Percentiles rank a stretch among this genome's conserved stretches.
These are phyloP conservation scores for Orthosia cruda DNA, from an alignment of 2,888 invertebrate genomes.

Conservation along the genomic window DNA sequence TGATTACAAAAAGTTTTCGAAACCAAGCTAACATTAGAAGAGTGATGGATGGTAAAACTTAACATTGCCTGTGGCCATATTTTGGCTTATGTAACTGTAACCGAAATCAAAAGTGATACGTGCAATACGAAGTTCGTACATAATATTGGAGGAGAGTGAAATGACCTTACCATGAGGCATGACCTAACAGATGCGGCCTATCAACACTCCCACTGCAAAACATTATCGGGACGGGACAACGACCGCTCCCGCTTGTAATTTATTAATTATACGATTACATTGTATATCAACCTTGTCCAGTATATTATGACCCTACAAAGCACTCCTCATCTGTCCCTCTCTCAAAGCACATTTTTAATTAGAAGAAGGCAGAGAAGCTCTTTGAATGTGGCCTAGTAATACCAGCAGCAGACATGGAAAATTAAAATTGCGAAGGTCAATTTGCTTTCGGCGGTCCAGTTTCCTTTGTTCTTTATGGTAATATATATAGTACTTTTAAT, in stretches of 20 bases:
- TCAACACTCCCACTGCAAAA: conserved; percentile 87
- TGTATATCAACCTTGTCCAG: conserved; percentile 80
- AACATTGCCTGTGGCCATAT: conserved; percentile 2
- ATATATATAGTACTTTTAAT: conserved; percentile 23
- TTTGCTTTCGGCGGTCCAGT: conserved; percentile 74
- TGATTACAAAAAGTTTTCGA: conserved; percentile 8
- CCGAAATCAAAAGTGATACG: conserved; percentile 39
- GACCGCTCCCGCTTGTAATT: conserved; percentile 89
- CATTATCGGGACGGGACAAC: conserved; percentile 87
- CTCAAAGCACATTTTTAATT: conserved; percentile 58
- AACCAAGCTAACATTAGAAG: conserved; percentile 7
- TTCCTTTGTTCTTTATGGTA: conserved; percentile 70
- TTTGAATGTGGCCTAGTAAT: conserved; percentile 75
- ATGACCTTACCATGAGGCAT: conserved; percentile 84
- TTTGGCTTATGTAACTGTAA: conserved; percentile 33
- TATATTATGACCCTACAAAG: conserved; percentile 77
- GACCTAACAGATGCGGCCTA: conserved; percentile 88
- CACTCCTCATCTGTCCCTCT: conserved; percentile 64
- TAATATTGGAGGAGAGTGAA: conserved; percentile 77
- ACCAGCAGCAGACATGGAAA: conserved; percentile 80
- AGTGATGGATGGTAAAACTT: conserved; percentile 27
- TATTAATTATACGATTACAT: conserved; percentile 89
- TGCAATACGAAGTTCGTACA: conserved; percentile 25
- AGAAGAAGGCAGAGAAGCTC: conserved; percentile 73
- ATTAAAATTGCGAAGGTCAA: conserved; percentile 86